Conservation (phyloP, 2,888 invertebrate genomes). For the Drosophila sordidula region DNA sequence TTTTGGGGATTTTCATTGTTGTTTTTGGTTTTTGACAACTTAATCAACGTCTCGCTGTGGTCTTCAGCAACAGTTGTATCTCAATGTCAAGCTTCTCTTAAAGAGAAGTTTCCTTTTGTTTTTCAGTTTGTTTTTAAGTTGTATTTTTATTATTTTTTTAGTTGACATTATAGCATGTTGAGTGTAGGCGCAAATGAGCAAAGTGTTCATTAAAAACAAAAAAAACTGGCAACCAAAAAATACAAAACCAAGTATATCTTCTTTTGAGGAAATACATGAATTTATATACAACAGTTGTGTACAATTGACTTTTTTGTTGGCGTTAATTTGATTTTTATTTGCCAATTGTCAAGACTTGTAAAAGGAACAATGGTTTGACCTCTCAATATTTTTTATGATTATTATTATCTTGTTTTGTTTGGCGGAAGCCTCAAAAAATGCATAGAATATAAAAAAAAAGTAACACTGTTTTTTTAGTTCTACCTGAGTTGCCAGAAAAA, state of each 20-base stretch:
- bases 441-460: constrained; percentile 6
- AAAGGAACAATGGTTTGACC: constrained; percentile 36
- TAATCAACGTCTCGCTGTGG: constrained; percentile 62
- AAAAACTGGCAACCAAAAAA: constrained; percentile 10
- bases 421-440: constrained; percentile 4
- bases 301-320: constrained; percentile 39
- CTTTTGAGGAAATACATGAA: constrained; percentile 9
- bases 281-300: constrained; percentile 8
- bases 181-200: constrained; percentile 46
- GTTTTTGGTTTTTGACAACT: constrained; percentile 71
- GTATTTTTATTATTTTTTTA: constrained; percentile 13
- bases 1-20: constrained; percentile 51
- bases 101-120: constrained; percentile 62
- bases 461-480: background rate
- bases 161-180: constrained; percentile 52
- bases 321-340: constrained; percentile 37
- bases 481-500: constrained; percentile 8
- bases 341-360: constrained; percentile 51
- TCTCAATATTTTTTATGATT: constrained; percentile 11
- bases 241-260: constrained; percentile 12
- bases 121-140: constrained; percentile 27
- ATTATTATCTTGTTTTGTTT: constrained; percentile 6
- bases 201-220: constrained; percentile 34
- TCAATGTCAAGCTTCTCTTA: constrained; percentile 48
- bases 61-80: constrained; percentile 41